These are phyloP conservation scores for Hypercompe scribonia DNA, from an alignment of 2,888 invertebrate genomes.

Conservation along the genomic window DNA sequence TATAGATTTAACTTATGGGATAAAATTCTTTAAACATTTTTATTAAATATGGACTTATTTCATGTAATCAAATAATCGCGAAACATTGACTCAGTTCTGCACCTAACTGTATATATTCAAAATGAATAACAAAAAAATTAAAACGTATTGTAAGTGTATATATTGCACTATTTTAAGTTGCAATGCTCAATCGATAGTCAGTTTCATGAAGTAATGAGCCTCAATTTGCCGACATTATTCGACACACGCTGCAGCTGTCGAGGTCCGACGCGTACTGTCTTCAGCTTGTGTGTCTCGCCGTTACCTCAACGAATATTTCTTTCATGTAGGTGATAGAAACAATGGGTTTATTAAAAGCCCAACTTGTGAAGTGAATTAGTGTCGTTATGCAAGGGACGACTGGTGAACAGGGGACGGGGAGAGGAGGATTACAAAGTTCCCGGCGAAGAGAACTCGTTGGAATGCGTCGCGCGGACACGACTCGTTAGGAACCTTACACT, in stretches of 20 bases:
- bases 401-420: background rate
- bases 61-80: no score
- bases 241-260: background rate
- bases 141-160: background rate
- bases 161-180: background rate
- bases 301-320: constrained; percentile 2
- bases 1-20: no score
- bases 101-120: no score
- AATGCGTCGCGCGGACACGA: constrained; percentile 15
- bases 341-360: constrained; percentile 29
- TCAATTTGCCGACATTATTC: background rate
- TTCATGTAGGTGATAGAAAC: constrained; percentile 14
- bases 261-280: background rate
- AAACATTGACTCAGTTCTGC: no score
- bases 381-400: background rate
- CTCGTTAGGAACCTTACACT: constrained; percentile 17
- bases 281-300: background rate
- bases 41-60: no score
- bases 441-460: constrained; percentile 11
- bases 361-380: constrained; percentile 28
- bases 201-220: background rate
- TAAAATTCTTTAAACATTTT: no score
- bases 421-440: background rate
- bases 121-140: no score
- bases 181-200: background rate